These are phyloP conservation scores for Takifugu flavidus DNA, from an alignment of 2,113 vertebrate genomes.

Conservation along the genomic window DNA sequence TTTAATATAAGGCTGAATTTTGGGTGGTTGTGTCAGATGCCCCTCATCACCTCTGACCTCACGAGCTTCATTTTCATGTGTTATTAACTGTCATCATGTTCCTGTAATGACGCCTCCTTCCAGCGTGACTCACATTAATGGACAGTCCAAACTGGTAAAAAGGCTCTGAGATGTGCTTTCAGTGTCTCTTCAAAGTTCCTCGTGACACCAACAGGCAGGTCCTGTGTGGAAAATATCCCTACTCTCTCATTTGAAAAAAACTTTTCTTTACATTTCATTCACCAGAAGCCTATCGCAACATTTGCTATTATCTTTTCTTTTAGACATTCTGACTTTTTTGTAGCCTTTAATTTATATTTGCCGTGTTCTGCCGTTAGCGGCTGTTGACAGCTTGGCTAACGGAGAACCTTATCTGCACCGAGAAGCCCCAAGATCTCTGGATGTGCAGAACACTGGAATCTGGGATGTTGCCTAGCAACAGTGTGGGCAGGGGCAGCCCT, in stretches of 20 bases:
- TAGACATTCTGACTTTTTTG: constrained; percentile 18
- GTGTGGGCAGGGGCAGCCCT: constrained; percentile 39
- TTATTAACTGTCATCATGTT: constrained; percentile 17
- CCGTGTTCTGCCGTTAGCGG: constrained; percentile 51
- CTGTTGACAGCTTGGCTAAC: constrained; percentile 64
- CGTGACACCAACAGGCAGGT: constrained; percentile 51
- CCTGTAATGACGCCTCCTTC: constrained; percentile 10
- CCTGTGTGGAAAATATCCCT: constrained; percentile 38
- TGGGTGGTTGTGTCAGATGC: too few relatives aligned
- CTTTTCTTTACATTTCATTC: constrained; percentile 15
- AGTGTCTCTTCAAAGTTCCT: too few relatives aligned
- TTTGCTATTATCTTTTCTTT: not conserved
- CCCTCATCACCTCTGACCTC: too few relatives aligned
- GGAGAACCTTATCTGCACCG: constrained; percentile 60
- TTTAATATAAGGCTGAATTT: too few relatives aligned
- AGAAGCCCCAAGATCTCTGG: constrained; percentile 48
- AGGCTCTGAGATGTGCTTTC: not conserved
- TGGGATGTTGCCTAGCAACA: constrained; percentile 75
- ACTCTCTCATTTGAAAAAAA: constrained; percentile 8
- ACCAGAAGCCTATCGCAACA: constrained; percentile 6
- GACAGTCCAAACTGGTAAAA: constrained; percentile 1
- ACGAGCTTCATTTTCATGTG: too few relatives aligned
- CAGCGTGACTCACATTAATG: not conserved
- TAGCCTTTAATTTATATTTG: constrained; percentile 36
- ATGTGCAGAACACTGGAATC: constrained; percentile 59